Conservation (phyloP, 2,113 vertebrate genomes). For the Donacobius atricapilla region DNA sequence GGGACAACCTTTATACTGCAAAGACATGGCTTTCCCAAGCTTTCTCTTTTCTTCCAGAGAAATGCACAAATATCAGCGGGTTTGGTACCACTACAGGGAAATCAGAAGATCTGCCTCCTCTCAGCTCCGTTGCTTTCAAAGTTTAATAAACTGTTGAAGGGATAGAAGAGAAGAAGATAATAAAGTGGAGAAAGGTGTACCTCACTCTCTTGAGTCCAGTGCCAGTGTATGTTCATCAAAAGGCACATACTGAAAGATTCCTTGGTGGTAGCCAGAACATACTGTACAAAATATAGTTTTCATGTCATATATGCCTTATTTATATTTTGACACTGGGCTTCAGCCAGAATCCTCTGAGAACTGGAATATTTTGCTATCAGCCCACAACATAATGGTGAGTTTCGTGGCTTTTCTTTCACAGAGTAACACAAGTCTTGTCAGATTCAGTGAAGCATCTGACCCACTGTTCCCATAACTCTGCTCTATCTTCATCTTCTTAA, state of each 20-base stretch:
- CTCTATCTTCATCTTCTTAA: not conserved
- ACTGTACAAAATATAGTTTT: not conserved
- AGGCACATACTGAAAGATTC: not conserved
- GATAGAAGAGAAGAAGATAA: not conserved
- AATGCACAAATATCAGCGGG: not conserved
- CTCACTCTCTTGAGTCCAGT: not conserved
- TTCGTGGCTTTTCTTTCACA: not conserved
- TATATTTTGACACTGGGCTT: not conserved
- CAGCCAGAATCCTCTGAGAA: not conserved
- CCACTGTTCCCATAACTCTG: not conserved
- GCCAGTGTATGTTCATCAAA: not conserved
- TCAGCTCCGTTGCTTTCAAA: not conserved
- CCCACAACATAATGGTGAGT: fast-evolving
- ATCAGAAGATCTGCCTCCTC: not conserved
- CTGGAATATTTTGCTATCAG: not conserved
- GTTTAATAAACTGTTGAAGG: not conserved
- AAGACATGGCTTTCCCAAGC: not conserved
- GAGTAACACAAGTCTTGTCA: not conserved
- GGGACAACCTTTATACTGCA: not conserved
- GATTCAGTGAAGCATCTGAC: not conserved
- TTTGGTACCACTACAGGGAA: not conserved
- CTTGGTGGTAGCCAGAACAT: not conserved
- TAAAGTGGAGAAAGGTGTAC: not conserved
- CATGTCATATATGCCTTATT: not conserved
- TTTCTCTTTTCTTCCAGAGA: not conserved